These are phyloP conservation scores for Caerostris extrusa DNA, from an alignment of 1,140 invertebrate genomes.

Conservation along the genomic window DNA sequence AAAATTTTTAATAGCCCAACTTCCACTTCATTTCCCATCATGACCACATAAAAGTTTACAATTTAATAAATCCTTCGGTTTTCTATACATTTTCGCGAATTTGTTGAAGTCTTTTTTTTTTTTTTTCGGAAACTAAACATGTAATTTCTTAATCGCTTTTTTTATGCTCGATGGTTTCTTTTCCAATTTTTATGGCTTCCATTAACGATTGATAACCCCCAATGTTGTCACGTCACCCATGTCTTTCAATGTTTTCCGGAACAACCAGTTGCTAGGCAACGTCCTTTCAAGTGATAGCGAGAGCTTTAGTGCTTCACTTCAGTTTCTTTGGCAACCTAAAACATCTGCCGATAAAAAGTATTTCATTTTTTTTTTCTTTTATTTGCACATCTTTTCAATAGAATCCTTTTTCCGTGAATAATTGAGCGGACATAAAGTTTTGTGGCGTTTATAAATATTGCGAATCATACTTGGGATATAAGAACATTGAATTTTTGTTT, in stretches of 20 bases:
- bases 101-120: background rate
- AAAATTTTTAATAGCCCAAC: no score
- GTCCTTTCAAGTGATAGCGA: conserved; percentile 26
- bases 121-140: background rate
- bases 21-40: no score
- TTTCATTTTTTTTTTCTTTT: background rate
- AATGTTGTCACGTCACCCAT: conserved; percentile 21
- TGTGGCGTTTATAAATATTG: background rate
- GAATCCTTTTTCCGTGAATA: background rate
- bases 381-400: background rate
- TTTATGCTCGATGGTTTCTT: background rate
- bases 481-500: background rate
- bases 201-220: conserved; percentile 8
- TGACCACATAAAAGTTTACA: no score
- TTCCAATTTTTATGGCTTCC: background rate
- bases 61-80: no score
- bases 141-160: background rate
- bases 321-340: conserved; percentile 26
- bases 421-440: background rate
- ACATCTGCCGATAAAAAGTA: background rate
- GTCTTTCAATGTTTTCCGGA: conserved; percentile 35
- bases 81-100: no score
- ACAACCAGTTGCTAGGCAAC: conserved; percentile 31
- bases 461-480: background rate
- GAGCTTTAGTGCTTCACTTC: conserved; percentile 30